phyloP scores from a whole-genome alignment of 2,113 vertebrate species.

The Scomber scombrus region DNA sequence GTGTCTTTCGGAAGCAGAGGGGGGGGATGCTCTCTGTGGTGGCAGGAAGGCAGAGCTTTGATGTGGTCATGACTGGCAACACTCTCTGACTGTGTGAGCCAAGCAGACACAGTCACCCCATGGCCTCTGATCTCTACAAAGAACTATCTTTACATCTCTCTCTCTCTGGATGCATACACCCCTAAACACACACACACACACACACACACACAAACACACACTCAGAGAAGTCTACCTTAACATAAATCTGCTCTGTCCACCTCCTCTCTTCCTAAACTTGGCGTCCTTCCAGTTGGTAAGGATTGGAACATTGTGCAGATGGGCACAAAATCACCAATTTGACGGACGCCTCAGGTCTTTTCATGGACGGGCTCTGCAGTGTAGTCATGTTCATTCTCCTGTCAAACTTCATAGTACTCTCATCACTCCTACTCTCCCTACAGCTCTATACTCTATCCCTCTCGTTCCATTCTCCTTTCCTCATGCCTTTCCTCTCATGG shows the following conservation, averaged over 20 bases:
- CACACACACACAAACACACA: not conserved
- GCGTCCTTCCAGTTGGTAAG: slow-evolving; percentile 60
- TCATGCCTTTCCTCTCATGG: slow-evolving; percentile 11
- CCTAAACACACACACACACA: not conserved
- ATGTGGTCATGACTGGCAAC: slow-evolving; percentile 61
- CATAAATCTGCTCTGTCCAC: slow-evolving; percentile 45
- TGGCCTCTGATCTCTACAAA: slow-evolving; percentile 70
- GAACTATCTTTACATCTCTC: slow-evolving; percentile 46
- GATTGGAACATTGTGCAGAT: slow-evolving; percentile 64
- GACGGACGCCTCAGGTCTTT: slow-evolving; percentile 66
- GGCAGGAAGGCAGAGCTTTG: slow-evolving; percentile 62
- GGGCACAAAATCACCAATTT: slow-evolving; percentile 67
- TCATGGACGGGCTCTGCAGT: slow-evolving; percentile 58
- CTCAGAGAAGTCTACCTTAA: slow-evolving; percentile 21
- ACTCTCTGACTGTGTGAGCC: slow-evolving; percentile 49
- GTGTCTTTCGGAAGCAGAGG: slow-evolving; percentile 21
- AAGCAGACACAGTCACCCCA: slow-evolving; percentile 55
- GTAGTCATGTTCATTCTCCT: slow-evolving; percentile 65
- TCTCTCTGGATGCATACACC: not conserved
- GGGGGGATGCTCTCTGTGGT: slow-evolving; percentile 19
- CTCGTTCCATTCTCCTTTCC: not conserved
- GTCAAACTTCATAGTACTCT: slow-evolving; percentile 67
- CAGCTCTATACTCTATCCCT: slow-evolving; percentile 18
- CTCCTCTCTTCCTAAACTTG: slow-evolving; percentile 27
- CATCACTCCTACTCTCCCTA: slow-evolving; percentile 66